phyloP scores from a whole-genome alignment of 2,113 vertebrate species.

The Coregonus clupeaformis region DNA sequence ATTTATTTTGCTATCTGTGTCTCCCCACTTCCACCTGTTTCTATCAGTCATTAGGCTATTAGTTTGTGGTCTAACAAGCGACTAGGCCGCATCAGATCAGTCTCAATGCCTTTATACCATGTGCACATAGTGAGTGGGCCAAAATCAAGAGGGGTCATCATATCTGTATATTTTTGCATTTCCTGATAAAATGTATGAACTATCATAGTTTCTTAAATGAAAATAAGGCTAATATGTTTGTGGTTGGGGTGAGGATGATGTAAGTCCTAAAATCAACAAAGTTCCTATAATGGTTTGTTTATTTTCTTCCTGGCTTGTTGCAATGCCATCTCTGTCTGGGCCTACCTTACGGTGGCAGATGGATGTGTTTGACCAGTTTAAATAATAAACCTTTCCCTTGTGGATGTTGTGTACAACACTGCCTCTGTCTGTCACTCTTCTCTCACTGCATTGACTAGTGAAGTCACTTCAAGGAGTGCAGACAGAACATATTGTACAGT shows the following conservation, averaged over 20 bases:
- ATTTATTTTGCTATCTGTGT: slow-evolving; percentile 11
- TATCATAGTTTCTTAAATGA: slow-evolving; percentile 28
- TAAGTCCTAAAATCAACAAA: slow-evolving; percentile 8
- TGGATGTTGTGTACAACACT: slow-evolving; percentile 43
- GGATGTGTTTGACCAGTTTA: slow-evolving; percentile 28
- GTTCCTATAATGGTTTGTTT: slow-evolving; percentile 21
- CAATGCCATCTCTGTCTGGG: no score
- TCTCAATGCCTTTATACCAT: slow-evolving; percentile 37
- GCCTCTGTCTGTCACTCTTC: not conserved
- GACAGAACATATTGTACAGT: no score
- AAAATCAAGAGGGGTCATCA: slow-evolving; percentile 31
- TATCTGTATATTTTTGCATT: slow-evolving; percentile 55
- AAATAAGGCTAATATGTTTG: slow-evolving; percentile 31
- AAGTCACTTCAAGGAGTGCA: no score
- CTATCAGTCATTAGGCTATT: not conserved
- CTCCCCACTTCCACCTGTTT: not conserved
- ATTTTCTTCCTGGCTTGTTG: no score
- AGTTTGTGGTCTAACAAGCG: slow-evolving; percentile 7
- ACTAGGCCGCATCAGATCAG: slow-evolving; percentile 1
- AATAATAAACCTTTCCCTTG: slow-evolving; percentile 54
- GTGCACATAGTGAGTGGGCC: slow-evolving; percentile 41
- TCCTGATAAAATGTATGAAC: slow-evolving; percentile 19
- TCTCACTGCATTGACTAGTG: not conserved
- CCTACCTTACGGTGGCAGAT: no score
- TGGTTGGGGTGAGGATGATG: slow-evolving; percentile 4